Conservation (phyloP, 1,140 invertebrate genomes). For the Condylostylus longicornis region DNA sequence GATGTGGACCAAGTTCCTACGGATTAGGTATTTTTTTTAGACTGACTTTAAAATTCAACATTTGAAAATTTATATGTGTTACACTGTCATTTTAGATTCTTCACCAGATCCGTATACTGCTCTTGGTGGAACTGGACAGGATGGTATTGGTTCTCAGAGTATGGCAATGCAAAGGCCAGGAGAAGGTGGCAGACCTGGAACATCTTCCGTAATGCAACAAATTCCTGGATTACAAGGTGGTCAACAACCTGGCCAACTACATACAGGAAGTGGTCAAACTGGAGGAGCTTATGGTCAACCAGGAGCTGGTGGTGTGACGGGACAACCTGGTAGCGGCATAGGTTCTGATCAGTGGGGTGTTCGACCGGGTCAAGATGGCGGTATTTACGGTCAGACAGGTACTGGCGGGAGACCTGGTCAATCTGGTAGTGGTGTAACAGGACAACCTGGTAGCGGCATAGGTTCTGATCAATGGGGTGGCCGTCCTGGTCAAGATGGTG, state of each 20-base stretch:
- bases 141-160: conserved; percentile 4
- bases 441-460: neutral
- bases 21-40: neutral
- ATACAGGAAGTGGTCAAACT: conserved; percentile 1
- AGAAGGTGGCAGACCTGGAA: too few species aligned
- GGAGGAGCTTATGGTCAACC: conserved; percentile 1
- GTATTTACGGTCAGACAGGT: neutral
- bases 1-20: conserved; percentile 23
- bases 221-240: neutral
- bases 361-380: neutral
- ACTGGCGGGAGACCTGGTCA: neutral
- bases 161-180: too few species aligned
- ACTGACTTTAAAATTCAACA: too few species aligned
- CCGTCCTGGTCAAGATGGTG: neutral
- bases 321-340: neutral
- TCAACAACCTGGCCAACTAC: neutral
- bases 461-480: neutral
- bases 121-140: neutral
- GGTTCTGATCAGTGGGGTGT: neutral
- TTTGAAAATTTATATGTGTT: neutral
- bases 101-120: conserved; percentile 3
- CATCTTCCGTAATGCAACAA: too few species aligned
- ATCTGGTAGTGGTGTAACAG: neutral
- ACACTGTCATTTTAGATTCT: conserved; percentile 3
- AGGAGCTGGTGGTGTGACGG: neutral